A percentile compares a stretch with the other conserved stretches of the same genome.
Evolutionary conservation across 2,113 vertebrate genomes (phyloP).

Genomic region (Peromyscus polionotus): DNA sequence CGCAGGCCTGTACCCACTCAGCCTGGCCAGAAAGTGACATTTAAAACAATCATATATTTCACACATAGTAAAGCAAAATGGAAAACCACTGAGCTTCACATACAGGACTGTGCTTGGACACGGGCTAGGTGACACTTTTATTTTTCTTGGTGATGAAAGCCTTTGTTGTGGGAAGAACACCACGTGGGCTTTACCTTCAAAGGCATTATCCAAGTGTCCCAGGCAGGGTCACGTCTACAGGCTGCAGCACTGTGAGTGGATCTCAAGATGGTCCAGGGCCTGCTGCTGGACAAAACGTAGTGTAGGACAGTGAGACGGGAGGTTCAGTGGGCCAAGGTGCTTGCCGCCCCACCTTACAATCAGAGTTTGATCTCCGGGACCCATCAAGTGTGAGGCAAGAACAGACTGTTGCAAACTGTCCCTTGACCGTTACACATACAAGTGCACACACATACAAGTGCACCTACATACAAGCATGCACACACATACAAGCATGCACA

Average conservation of each 20-base stretch:
- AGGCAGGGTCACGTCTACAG: not conserved
- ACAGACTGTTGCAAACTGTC: not conserved
- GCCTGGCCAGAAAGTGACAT: not conserved
- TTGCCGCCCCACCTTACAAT: not conserved
- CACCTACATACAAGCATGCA: no score
- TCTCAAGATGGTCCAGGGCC: not conserved
- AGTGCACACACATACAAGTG: no score
- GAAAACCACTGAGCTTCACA: not conserved
- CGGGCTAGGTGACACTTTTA: no score
- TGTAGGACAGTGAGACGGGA: no score
- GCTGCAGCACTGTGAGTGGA: not conserved
- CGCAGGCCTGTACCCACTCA: not conserved
- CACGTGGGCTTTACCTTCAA: not conserved
- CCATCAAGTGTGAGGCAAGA: not conserved
- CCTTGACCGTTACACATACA: not conserved
- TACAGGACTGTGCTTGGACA: not conserved
- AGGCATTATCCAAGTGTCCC: not conserved
- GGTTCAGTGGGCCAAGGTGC: not conserved
- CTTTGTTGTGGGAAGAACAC: not conserved
- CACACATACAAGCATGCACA: no score
- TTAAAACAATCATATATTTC: not conserved
- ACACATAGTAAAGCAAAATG: not conserved
- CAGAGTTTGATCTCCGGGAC: not conserved
- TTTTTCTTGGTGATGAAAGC: not conserved
- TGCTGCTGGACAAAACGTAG: not conserved